Base-by-base conservation (phyloP, 2,113 vertebrate genomes). In the Thermophis baileyi region DNA sequence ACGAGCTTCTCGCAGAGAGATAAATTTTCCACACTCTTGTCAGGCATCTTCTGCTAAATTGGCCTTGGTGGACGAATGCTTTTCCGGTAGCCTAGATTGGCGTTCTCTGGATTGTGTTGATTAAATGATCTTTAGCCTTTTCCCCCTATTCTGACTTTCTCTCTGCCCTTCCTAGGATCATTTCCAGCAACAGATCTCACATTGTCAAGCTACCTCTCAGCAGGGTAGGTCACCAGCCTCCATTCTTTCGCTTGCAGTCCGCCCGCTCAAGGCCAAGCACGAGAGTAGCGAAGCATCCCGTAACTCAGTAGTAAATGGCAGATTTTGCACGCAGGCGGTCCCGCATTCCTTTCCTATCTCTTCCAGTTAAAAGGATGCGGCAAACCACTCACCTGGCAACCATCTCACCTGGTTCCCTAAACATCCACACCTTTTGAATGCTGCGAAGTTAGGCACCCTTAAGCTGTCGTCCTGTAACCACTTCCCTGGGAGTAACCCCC, bases 131-230 rank as follows among this genome's bases (percentile, higher is more conserved):
- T 57, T 9, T 24, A 88, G 40, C 25, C 47, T 81, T 87, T 47
- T 91, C 25, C 0, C 3, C 0, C 3, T 86, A 4, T 2, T 93
- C 74, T 86, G 85, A 94, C 1, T 20, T 18, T 2, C 30, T 95
- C 93, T 90, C 90, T 60, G 2, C 95, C 47, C 24, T 88, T 97
- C 94, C 91, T 94, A 99, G 99, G 99, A 99, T 99, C 87, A 99
- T 99, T 94, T 99, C 99, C 97, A 99, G 99, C 97, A 99, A 99
- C 98, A 98, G 99, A 95, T 99, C 99, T 92, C 99, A 99, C 97
- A 99, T 99, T 3, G 99, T 99, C 97, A 99, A 99, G 97, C 98
- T 99, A 97, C 99, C 99, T 93, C 98, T 99, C 95, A 99, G 99
- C 97, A 98, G 99, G 99, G 99, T 99, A 98, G 97, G 99, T 98